Percentiles rank a stretch among this genome's conserved stretches.
These are phyloP conservation scores for Bubo bubo DNA, from an alignment of 2,113 vertebrate genomes.

Conservation along the genomic window DNA sequence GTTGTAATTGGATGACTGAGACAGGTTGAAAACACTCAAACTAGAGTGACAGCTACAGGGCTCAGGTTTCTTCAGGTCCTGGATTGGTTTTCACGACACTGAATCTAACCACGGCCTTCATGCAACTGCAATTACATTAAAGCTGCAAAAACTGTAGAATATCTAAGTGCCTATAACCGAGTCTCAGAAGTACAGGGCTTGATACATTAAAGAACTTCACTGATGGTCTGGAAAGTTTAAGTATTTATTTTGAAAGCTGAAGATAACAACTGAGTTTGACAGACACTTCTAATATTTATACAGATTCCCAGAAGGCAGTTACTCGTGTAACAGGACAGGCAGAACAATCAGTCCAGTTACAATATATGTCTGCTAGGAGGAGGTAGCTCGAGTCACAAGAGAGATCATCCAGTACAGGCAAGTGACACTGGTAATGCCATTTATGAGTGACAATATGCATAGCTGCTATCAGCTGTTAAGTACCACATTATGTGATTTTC, in stretches of 20 bases:
- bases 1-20: neutral
- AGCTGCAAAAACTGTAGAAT: neutral
- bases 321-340: neutral
- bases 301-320: neutral
- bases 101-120: neutral
- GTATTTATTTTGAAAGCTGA: neutral
- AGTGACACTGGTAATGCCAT: neutral
- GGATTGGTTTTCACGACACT: neutral
- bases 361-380: neutral
- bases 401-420: neutral
- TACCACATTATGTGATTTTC: accelerated
- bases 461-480: neutral
- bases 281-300: neutral
- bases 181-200: neutral
- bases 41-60: neutral
- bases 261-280: neutral
- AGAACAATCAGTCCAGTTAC: neutral
- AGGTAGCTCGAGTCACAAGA: neutral
- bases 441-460: accelerated
- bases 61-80: neutral
- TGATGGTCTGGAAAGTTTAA: neutral
- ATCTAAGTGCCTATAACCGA: neutral
- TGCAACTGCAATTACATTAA: neutral
- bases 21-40: neutral
- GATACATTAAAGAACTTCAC: neutral